Conservation (phyloP, 2,888 invertebrate genomes). For the Cheilosia urbana region DNA sequence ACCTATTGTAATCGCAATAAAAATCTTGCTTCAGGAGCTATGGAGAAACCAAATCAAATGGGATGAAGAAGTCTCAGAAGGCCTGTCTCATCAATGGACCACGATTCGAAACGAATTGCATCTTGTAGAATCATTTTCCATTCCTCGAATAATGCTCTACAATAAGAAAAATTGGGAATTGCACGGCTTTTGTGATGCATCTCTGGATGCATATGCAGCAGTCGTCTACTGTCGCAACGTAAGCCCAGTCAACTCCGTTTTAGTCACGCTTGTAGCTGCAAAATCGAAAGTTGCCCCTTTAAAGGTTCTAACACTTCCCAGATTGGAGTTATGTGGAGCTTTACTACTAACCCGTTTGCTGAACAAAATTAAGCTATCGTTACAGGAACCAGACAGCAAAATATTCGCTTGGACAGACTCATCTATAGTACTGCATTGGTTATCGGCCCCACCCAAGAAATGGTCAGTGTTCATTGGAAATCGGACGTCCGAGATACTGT, state of each 20-base stretch:
- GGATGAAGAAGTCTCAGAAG: slow-evolving; percentile 59
- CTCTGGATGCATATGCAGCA: background rate
- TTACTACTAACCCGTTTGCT: slow-evolving; percentile 45
- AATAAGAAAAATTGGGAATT: slow-evolving; percentile 1
- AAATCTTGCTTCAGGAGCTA: slow-evolving; percentile 42
- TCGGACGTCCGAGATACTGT: slow-evolving; percentile 26
- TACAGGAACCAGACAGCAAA: slow-evolving; percentile 28
- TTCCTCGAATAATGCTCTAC: slow-evolving; percentile 14
- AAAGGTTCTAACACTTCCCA: slow-evolving; percentile 45
- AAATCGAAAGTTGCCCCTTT: slow-evolving; percentile 42
- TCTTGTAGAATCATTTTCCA: slow-evolving; percentile 16
- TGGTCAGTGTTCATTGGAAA: slow-evolving; percentile 47
- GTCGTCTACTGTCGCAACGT: too few relatives aligned
- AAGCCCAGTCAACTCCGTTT: too few relatives aligned
- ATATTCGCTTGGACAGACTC: slow-evolving; percentile 42
- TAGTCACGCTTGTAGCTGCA: slow-evolving; percentile 19
- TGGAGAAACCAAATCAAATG: slow-evolving; percentile 59
- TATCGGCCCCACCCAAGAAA: slow-evolving; percentile 22
- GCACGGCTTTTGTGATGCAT: slow-evolving; percentile 53
- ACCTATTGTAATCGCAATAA: too few relatives aligned
- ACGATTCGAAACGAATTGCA: slow-evolving; percentile 17
- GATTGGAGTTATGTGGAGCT: slow-evolving; percentile 55
- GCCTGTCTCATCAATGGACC: slow-evolving; percentile 16
- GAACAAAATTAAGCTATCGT: slow-evolving; percentile 24
- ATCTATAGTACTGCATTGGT: slow-evolving; percentile 24